These are phyloP conservation scores for Pipistrellus pipistrellus DNA, from an alignment of 2,797 vertebrate species.

Conservation along the genomic window DNA sequence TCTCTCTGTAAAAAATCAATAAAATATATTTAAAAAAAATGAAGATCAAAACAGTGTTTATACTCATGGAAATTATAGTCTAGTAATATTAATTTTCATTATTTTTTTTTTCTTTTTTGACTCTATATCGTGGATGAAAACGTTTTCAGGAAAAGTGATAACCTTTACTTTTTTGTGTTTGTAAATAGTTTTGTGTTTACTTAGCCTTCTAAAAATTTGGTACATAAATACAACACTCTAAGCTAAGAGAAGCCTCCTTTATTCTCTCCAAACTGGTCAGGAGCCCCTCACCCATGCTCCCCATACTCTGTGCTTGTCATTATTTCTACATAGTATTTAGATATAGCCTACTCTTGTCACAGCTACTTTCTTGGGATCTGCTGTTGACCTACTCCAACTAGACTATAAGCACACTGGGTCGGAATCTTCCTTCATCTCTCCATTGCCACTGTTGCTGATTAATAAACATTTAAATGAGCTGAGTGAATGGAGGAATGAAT, in stretches of 20 bases:
- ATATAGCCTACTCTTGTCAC: not conserved
- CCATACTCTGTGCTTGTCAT: not conserved
- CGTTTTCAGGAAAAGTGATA: not conserved
- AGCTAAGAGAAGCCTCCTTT: not conserved
- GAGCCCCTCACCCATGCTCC: not conserved
- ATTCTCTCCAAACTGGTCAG: not conserved
- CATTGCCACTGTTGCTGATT: no score
- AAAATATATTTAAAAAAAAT: no score
- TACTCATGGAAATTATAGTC: not conserved
- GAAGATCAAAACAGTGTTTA: not conserved
- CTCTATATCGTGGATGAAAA: not conserved
- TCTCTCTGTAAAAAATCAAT: no score
- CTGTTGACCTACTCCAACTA: not conserved
- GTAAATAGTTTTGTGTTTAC: not conserved
- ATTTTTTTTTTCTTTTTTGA: not conserved
- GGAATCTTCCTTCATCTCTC: not conserved
- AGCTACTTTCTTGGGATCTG: not conserved
- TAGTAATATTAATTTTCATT: conserved; percentile 5
- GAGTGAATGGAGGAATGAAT: not conserved
- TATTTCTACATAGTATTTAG: not conserved
- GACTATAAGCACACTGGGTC: not conserved
- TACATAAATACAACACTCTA: not conserved
- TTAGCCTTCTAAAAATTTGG: not conserved
- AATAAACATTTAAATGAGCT: not conserved
- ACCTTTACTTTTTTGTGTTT: not conserved